Evolutionary conservation across 2,888 invertebrate genomes (phyloP), one percentile per base, ranked within the genome.

Genomic region (Patella caerulea): DNA sequence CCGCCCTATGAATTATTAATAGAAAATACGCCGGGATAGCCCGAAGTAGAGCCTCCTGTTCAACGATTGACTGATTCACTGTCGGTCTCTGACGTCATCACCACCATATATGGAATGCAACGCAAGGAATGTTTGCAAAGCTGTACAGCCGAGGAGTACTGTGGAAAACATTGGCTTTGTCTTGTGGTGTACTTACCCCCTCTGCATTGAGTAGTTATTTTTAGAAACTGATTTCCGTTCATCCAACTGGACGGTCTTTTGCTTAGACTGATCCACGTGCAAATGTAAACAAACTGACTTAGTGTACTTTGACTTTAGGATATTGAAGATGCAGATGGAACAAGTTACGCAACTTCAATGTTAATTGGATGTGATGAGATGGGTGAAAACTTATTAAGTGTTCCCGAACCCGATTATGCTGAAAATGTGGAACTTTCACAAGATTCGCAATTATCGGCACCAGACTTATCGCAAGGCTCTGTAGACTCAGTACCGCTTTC

Each of bases 21-120:
- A 65, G 65, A 65, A 65, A 5, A 45, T 65, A 65, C 24, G 24
- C 24, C 65, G 65, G 65, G 65, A 65, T 65, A 65, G 65, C 65
- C 65, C 65, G 19, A 55, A 65, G 53, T 11, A n/a, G 19, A 71
- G 59, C 56, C 71, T 59, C 72, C 54, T 29, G 71, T 72, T 71
- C 74, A 72, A 56, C 53, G 55, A 59, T 34, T 56, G 52, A 24
- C 71, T 74, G 78, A 75, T 78, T 76, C 72, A 78, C 74, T 74
- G 54, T 56, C 73, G 29, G 45, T 52, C 56, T 24, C 73, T 88
- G 87, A 88, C 87, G 88, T 88, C 88, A 88, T 77, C 83, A 76
- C 73, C 76, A 59, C 88, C 88, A 80, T 83, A 88, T 86, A 85
- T 88, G 88, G 88, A 87, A 87, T 84, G 85, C 84, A 83, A 85